phyloP scores from a whole-genome alignment of 2,797 vertebrate species.

The Mycteria americana region DNA sequence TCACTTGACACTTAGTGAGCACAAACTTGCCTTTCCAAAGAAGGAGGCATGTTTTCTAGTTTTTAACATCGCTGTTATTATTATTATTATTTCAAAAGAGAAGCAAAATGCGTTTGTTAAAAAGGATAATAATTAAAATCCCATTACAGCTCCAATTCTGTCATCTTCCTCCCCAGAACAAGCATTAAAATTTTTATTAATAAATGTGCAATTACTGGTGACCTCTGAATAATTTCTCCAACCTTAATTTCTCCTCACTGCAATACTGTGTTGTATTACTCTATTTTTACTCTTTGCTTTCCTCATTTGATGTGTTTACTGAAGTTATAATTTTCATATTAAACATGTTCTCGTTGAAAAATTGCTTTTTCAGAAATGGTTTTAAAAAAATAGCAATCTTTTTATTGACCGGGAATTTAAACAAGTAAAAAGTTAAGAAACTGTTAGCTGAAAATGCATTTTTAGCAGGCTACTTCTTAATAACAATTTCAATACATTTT shows the following conservation, averaged over 20 bases:
- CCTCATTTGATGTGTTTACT: neutral
- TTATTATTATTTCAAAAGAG: neutral
- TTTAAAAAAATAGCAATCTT: neutral
- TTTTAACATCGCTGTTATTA: neutral
- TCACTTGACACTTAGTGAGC: neutral
- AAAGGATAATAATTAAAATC: constrained; percentile 38
- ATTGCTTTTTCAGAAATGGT: neutral
- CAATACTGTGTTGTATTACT: neutral
- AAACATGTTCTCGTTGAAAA: neutral
- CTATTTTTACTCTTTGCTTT: neutral
- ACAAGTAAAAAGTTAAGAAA: neutral
- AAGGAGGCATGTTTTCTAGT: neutral
- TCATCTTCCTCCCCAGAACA: constrained; percentile 20
- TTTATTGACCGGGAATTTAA: neutral
- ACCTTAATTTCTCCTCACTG: constrained; percentile 1
- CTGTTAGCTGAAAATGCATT: neutral
- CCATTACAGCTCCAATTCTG: constrained; percentile 18
- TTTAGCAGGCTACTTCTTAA: neutral
- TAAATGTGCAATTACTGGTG: constrained; percentile 15
- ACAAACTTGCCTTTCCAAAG: neutral
- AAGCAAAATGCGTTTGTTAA: neutral
- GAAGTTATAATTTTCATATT: constrained; percentile 1
- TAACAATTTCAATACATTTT: neutral
- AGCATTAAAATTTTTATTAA: constrained; percentile 32
- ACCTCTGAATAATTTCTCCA: constrained; percentile 33